phyloP scores from a whole-genome alignment of 2,797 vertebrate species.

The Smutsia gigantea region DNA sequence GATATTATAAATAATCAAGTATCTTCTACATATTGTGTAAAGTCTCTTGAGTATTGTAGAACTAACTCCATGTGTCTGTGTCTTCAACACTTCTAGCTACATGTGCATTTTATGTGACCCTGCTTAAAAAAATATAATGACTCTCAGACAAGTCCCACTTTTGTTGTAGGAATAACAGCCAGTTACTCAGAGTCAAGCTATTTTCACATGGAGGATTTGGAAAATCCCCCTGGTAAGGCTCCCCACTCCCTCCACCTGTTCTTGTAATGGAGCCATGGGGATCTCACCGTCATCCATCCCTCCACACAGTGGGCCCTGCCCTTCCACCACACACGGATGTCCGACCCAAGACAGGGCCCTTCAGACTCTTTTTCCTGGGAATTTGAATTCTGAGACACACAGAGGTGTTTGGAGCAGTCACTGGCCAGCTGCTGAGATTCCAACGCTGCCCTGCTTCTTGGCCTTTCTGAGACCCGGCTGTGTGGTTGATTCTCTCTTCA shows the following conservation, averaged over 20 bases:
- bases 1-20: conserved; percentile 17
- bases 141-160: background rate
- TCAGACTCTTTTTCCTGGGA: background rate
- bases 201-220: background rate
- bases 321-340: background rate
- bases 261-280: background rate
- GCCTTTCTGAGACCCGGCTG: background rate
- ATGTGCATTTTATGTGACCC: background rate
- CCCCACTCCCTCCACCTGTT: background rate
- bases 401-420: background rate
- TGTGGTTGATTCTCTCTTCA: background rate
- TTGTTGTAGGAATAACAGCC: background rate
- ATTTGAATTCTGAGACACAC: background rate
- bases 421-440: background rate
- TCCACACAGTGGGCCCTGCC: background rate
- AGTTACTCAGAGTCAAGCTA: background rate
- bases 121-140: conserved; percentile 27
- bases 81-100: background rate
- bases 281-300: background rate
- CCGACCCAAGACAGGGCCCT: background rate
- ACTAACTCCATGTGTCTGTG: background rate
- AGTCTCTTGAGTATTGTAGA: background rate
- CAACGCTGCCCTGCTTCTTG: background rate
- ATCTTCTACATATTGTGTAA: background rate
- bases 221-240: background rate